Evolutionary conservation across 2,113 vertebrate genomes (phyloP).

Genomic region (Tetrao urogallus): DNA sequence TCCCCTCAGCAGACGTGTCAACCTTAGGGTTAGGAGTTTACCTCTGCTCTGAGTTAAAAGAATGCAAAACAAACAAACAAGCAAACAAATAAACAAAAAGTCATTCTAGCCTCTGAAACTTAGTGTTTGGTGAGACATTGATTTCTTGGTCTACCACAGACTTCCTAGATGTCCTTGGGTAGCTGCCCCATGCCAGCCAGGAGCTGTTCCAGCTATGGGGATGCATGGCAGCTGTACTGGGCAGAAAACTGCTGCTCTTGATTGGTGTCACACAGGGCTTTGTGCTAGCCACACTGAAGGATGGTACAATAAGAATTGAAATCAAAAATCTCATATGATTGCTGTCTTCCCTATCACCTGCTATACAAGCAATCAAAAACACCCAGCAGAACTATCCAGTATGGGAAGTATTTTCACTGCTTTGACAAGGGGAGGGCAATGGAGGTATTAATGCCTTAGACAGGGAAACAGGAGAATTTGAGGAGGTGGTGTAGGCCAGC

Average conservation of each 20-base stretch:
- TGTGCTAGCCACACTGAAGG: neutral
- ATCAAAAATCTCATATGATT: neutral
- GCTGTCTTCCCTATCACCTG: neutral
- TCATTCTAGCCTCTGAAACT: neutral
- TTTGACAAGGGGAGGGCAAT: neutral
- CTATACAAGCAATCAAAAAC: fast-evolving
- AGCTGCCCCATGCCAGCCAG: neutral
- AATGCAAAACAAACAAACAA: neutral
- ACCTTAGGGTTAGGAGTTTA: neutral
- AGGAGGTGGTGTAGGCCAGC: neutral
- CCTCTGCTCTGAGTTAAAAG: neutral
- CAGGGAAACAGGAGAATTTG: neutral
- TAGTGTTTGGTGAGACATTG: neutral
- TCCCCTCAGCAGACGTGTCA: neutral
- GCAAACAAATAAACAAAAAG: no score
- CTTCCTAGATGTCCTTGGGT: neutral
- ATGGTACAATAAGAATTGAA: neutral
- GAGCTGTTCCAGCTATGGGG: no score
- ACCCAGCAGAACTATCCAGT: neutral
- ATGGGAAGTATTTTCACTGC: neutral
- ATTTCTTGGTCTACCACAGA: neutral
- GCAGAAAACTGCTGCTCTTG: neutral
- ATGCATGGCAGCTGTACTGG: neutral
- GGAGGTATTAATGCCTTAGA: neutral
- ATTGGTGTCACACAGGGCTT: neutral